Conservation (phyloP, 2,113 vertebrate genomes). For the Pleuronectes platessa region DNA sequence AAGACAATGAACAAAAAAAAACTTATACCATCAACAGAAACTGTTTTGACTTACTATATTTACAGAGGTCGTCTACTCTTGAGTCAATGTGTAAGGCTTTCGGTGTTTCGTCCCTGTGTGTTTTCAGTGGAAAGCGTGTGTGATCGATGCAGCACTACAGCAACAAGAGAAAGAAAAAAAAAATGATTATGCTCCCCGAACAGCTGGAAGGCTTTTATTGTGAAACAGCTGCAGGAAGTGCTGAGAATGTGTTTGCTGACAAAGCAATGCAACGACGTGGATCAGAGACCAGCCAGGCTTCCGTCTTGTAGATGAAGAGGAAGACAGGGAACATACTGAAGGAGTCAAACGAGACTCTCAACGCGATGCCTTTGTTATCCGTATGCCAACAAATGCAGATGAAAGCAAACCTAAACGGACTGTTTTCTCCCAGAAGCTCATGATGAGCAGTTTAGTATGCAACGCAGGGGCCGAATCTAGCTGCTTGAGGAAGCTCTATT, state of each 20-base stretch:
- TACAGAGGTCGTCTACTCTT: background rate
- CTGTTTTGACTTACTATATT: background rate
- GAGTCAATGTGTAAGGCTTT: background rate
- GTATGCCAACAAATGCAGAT: conserved; percentile 43
- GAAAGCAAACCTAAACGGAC: conserved; percentile 50
- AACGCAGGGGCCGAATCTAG: conserved; percentile 14
- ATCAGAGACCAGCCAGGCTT: too few relatives aligned
- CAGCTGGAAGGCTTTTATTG: conserved; percentile 21
- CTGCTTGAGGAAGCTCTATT: conserved; percentile 18
- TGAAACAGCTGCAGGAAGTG: conserved; percentile 30
- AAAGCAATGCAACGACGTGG: too few relatives aligned
- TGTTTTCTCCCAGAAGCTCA: conserved; percentile 34
- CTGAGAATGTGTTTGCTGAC: background rate
- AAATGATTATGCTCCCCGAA: background rate
- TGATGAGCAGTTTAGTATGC: conserved; percentile 52
- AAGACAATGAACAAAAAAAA: background rate
- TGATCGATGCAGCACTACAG: background rate
- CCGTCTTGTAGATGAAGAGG: background rate
- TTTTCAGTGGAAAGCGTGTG: background rate
- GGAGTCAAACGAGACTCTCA: conserved; percentile 35
- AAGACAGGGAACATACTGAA: background rate
- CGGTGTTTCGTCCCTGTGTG: background rate
- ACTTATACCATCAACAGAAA: too few relatives aligned
- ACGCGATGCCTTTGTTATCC: conserved; percentile 12
- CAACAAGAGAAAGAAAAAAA: conserved; percentile 2